Percentiles rank a stretch among this genome's conserved stretches.
These are phyloP conservation scores for Alosa alosa DNA, from an alignment of 2,113 vertebrate genomes.

Conservation along the genomic window DNA sequence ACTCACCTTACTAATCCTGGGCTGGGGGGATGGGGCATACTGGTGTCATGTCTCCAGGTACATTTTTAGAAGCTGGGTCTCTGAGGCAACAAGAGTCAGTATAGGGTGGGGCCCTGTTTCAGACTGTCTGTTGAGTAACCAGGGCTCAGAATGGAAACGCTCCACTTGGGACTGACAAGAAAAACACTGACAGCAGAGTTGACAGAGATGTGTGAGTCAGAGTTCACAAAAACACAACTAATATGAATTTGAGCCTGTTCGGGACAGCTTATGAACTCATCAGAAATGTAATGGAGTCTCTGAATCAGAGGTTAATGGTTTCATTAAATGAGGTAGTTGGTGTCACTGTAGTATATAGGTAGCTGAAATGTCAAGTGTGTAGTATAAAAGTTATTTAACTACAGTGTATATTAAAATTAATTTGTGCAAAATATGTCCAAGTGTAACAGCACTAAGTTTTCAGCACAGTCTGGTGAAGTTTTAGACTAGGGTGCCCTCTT, in stretches of 20 bases:
- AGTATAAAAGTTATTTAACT: neutral
- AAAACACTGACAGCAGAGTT: neutral
- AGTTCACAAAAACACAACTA: neutral
- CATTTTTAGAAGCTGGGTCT: neutral
- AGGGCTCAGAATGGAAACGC: neutral
- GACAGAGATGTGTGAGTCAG: neutral
- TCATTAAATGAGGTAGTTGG: neutral
- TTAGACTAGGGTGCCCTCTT: neutral
- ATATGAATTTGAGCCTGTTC: neutral
- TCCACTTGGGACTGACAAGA: neutral
- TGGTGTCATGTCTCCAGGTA: neutral
- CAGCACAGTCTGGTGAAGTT: neutral
- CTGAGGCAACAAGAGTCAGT: neutral
- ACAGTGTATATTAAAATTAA: neutral
- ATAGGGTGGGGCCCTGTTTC: neutral
- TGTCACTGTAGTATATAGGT: neutral
- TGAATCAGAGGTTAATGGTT: neutral
- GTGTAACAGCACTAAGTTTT: neutral
- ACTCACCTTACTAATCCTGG: neutral
- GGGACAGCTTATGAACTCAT: neutral
- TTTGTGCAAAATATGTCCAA: neutral
- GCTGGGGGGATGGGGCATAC: neutral
- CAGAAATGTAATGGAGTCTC: neutral
- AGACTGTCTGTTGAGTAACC: conserved; percentile 4
- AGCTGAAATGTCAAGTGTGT: neutral